Evolutionary conservation across 2,888 invertebrate genomes (phyloP), one percentile per base, ranked within the genome.

Genomic region (Hemicrepidius hirtus): DNA sequence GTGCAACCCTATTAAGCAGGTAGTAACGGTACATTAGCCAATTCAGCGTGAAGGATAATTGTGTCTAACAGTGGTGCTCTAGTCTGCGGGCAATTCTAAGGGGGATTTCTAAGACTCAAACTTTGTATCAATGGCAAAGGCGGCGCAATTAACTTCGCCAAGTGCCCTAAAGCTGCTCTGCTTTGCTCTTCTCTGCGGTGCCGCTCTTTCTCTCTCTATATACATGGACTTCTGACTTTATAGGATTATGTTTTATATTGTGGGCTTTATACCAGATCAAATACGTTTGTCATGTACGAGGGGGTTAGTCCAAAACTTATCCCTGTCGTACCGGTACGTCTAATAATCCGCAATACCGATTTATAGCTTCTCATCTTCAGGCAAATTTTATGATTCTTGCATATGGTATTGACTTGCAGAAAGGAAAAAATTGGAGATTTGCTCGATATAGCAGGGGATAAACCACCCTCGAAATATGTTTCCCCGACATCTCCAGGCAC

Each of bases 141-240:
- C 76, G 75, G 72, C 62, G 74, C 78, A 79, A 80, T 80, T 80
- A 80, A 80, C 79, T 79, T 72, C 75, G 74, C 71, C 73, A 78
- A 76, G 78, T 77, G 78, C 78, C 79, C 76, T 71, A 62, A 75
- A 78, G 78, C 76, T 67, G 55, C 71, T 71, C 71, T 67, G 64
- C 69, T 70, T 65, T 64, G 72, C 71, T 75, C 75, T 65, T 57
- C 60, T 68, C 53, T 55, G 55, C 57, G 69, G 64, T 18, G 49
- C 32, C 3, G 35, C 20, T 13, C 50, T 3, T 12, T 1, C 35
- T 7, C 57, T 9, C 60, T 20, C n/a, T 35, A 16, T 35, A 16
- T 63, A 24, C 18, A 63, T 13, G 41, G 55, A 37, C 35, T 68
- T 60, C 60, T 40, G 59, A 64, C 69, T 70, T 63, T 63, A 57